A percentile compares a stretch with the other conserved stretches of the same genome.
Conservation (phyloP, 2,888 invertebrate species). For the Macrosoma leucophasiata region DNA sequence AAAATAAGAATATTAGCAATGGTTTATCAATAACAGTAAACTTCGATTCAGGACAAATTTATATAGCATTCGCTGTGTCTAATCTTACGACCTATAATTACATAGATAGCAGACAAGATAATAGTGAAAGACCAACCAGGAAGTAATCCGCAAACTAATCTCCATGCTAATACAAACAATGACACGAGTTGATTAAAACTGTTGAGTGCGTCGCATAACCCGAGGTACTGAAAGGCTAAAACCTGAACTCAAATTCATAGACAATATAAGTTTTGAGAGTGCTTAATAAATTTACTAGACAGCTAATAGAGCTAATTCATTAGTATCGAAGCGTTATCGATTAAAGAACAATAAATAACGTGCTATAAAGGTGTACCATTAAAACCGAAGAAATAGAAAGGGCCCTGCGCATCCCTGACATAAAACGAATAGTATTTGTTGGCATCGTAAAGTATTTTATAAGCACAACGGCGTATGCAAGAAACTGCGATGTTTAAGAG, state of each 20-base stretch:
- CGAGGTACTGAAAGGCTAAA: no score
- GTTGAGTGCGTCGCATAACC: slow-evolving; percentile 8
- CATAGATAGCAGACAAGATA: slow-evolving; percentile 30
- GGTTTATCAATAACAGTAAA: no score
- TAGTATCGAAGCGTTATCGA: slow-evolving; percentile 17
- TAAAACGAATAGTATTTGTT: slow-evolving; percentile 50
- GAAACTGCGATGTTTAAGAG: slow-evolving; percentile 30
- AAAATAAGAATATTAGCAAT: no score
- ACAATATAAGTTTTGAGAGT: slow-evolving; percentile 18
- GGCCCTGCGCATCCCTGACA: slow-evolving; percentile 35
- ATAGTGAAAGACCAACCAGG: slow-evolving; percentile 34
- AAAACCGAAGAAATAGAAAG: slow-evolving; percentile 34
- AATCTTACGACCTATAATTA: no score
- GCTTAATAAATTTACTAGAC: slow-evolving; percentile 14
- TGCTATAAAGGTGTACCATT: slow-evolving; percentile 8
- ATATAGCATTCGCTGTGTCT: no score
- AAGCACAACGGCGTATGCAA: slow-evolving; percentile 20
- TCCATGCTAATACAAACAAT: slow-evolving; percentile 56
- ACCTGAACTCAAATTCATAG: not conserved
- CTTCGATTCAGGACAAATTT: no score
- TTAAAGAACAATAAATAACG: slow-evolving; percentile 15
- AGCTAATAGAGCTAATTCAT: slow-evolving; percentile 17
- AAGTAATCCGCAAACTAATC: slow-evolving; percentile 57
- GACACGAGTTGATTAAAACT: slow-evolving; percentile 40
- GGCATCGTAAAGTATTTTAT: slow-evolving; percentile 48